Base-by-base conservation (phyloP, 2,797 vertebrate species). In the Peromyscus eremicus region DNA sequence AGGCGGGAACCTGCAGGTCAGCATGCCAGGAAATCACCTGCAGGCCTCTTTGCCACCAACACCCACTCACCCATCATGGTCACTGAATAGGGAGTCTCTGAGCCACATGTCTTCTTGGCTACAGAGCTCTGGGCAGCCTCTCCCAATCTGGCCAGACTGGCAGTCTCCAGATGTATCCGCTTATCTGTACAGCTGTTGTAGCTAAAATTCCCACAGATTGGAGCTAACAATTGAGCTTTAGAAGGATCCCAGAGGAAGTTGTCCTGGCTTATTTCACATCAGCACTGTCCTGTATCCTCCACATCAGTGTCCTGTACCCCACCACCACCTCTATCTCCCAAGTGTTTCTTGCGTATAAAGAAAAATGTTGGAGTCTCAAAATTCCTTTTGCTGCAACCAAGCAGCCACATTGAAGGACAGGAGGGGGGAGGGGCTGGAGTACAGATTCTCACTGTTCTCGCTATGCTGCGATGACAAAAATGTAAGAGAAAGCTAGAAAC, bases 401-500 rank as follows among this genome's bases (percentile, higher is more conserved):
- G 37, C 11, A 16, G 8, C 17, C 62, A 2, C 23, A 4, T 2
- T 0, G 52, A 55, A 64, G 68, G 43, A n/a, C 5, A 5, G 23
- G 70, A 21, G 49, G 4, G 62, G 83, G 43, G 43, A n/a, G 16
- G 1, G 29, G 5, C 10, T 49, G 57, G 12, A 0, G 25, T 46
- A 16, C 13, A 0, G 0, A 0, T 16, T 21, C 52, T 91, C 29
- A 29, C 57, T 27, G 14, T 27, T 10, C 34, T 85, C 11, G 11
- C 64, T n/a, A 8, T 0, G 2, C n/a, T 34, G 5, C 10, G 25
- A 16, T 25, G 32, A 19, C 19, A 9, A 2, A 62, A 11, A 13
- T 0, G 6, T 4, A n/a, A 46, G 29, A 88, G 79, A 79, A 9
- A 49, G 34, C 57, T 46, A n/a, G 5, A 9, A 14, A 40, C 2